Base-by-base conservation (phyloP, 1,140 invertebrate species). In the Yoshiicerus persimilis region DNA sequence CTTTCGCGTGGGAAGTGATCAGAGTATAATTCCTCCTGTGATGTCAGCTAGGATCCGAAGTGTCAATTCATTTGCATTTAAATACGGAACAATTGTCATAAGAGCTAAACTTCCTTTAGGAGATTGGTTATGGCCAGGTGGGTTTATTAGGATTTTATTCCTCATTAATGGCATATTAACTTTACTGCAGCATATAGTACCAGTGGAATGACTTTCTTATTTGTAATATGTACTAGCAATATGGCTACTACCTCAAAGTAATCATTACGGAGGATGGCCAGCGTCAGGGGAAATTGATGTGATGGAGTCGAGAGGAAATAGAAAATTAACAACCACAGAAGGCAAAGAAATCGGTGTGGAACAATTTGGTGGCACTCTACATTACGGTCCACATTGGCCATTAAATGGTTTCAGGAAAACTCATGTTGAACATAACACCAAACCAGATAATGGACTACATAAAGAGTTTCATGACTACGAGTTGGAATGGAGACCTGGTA, bases 31-130 rank as follows among this genome's bases (percentile, higher is more conserved):
- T 38, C 70, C 70, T 70, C 87, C 87, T 0, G 39, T 85, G 23
- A 88, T 94, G n/a, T 96, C 96, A 1, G 95, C 95, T 6, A 94
- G 94, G 90, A 91, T 97, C 38, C 94, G 94, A 23, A 96, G 95
- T 0, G 94, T 94, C 86, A 92, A 94, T 62, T 93, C 92, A 23
- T 96, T 97, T 90, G 93, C 92, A 88, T 96, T 96, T 91, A 94
- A 94, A 89, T 97, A 95, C 90, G 96, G 96, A 13, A 94, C 93
- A 91, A 93, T 97, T 13, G 96, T 96, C 92, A 93, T 96, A 4
- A 92, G 94, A 62, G 84, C 84, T 41, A 86, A 86, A 38, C 23
- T 88, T 23, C 87, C 87, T 27, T 25, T 30, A 11, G 87, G 87
- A 23, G 87, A 88, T 47, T 88, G 87, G 87, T 27, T 86, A 8